Evolutionary conservation across 2,888 invertebrate species (phyloP), one percentile per base, ranked within the genome.

Genomic region (Neocrepidodera transversa): DNA sequence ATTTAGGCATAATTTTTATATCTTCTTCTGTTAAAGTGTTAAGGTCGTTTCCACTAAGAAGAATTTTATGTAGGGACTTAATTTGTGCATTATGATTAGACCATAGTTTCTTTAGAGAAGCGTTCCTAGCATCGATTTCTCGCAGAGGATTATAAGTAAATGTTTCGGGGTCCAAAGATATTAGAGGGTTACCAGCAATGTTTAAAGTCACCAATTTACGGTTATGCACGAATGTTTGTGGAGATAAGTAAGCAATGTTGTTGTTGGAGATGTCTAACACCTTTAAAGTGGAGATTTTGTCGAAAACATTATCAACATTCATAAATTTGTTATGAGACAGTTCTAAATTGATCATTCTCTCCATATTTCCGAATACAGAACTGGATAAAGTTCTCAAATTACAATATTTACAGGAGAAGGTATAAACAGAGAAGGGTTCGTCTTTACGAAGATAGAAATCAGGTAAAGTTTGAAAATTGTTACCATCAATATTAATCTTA

Each of bases 191-290:
- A 10, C 88, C 87, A 66, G 88, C 87, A 40, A 93, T 82, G 72
- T 85, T 88, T 8, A 92, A 78, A 76, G 84, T 86, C 18, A 80
- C 84, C 58, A 92, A 79, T 62, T 87, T 85, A 17, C 81, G 82
- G 66, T 90, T 91, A 62, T 87, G 84, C 67, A 82, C 82, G 74
- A 92, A 91, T 60, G 87, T 81, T 68, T 85, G 82, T 6, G 81
- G 78, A 42, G 87, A 85, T 26, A 92, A 76, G 14, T 82, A 82
- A 5, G 80, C 79, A 48, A 93, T 82, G 66, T 85, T 76, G 72
- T 93, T 93, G 71, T 87, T 83, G 26, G 91, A 88, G 35, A 92
- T 80, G 73, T 92, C 89, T 53, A 93, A 80, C 57, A 87, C 86
- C 18, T 85, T 84, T 2, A 93, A 79, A 68, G 87, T 85, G 2